Base-by-base conservation (phyloP, 2,888 invertebrate species). In the Clivina fossor region DNA sequence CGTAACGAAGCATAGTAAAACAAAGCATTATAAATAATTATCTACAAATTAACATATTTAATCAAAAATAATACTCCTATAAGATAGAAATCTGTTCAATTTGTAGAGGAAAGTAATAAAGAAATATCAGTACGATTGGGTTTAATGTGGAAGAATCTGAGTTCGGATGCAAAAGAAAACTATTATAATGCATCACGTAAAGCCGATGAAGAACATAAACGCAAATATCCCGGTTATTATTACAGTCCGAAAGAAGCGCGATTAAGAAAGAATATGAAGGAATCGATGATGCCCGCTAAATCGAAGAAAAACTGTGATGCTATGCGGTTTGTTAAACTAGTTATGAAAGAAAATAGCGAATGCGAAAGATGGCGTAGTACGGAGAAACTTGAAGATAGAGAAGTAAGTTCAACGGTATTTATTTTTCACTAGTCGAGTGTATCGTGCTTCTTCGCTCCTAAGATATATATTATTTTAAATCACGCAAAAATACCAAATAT, bases 101-200 rank as follows among this genome's bases (percentile, higher is more conserved):
- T 13, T 26, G 18, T 60, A 74, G 74, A 68, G 49, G 76, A 77
- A 61, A 75, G 68, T 59, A 77, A 76, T 63, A 77, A 77, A 63
- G 73, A 74, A 53, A 78, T 78, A 58, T 78, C 77, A 13, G 71
- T 76, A 11, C 66, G 74, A 40, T 67, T 79, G 50, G 76, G 78
- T 7, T 67, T 70, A 24, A 74, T 78, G 72, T 79, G 79, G 79
- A 76, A 78, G 64, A 69, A 70, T 43, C 63, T 79, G 47, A 62
- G 69, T 2, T 61, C 66, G 2, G 71, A 74, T 48, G 66, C 67
- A 0, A 78, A 75, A 66, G 72, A 72, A 49, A 61, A 63, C 5
- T 78, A 75, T 63, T 77, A 75, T 61, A 62, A 66, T 32, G 69
- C 71, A 7, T 74, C 77, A 5, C 68, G 70, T 24, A 70, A 69